Base-by-base conservation (phyloP, 2,888 invertebrate species). In the Pollenia griseotomentosa region DNA sequence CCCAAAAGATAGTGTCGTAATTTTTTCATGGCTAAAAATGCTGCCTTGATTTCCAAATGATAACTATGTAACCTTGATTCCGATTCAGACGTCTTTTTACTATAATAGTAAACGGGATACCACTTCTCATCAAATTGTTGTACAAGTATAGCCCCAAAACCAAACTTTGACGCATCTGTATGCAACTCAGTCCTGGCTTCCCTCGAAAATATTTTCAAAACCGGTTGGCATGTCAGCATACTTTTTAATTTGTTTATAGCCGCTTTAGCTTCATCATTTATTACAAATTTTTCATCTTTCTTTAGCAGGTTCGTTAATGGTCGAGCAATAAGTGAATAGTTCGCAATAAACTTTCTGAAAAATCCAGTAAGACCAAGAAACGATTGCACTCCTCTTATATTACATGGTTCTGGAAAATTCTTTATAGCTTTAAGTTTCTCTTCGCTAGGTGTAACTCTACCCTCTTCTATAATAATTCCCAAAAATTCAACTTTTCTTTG, bases 1-100 rank as follows among this genome's bases (percentile, higher is more conserved):
- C 88, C 87, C 0, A 90, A 57, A 2, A 89, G 88, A 88, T 90
- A 90, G n/a, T 88, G 78, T 5, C 89, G 48, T 70, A 89, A 90
- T 59, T 89, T 90, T 42, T 88, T 88, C 23, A 90, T 33, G 0
- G 89, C 88, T 14, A 77, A 71, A 16, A 87, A 79, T 44, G 90
- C 87, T 0, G 90, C 89, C 7, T 88, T 63, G 6, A 81, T 86
- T 74, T 90, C 89, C 23, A 90, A 63, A 51, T 89, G 88, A 19
- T 90, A 90, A 88, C 81, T 81, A 46, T 86, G 86, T 16, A 82
- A 48, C 23, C 44, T 85, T n/a, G 77, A 33, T 46, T 88, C 81
- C 9, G 63, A 55, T 40, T 51, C 53, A 7, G 66, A 77, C 12
- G 82, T 79, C 70, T 81, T 77, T 51, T 87, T 84, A 48, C 77